phyloP scores from a whole-genome alignment of 2,113 vertebrate species.

The Leptocoma aspasia region DNA sequence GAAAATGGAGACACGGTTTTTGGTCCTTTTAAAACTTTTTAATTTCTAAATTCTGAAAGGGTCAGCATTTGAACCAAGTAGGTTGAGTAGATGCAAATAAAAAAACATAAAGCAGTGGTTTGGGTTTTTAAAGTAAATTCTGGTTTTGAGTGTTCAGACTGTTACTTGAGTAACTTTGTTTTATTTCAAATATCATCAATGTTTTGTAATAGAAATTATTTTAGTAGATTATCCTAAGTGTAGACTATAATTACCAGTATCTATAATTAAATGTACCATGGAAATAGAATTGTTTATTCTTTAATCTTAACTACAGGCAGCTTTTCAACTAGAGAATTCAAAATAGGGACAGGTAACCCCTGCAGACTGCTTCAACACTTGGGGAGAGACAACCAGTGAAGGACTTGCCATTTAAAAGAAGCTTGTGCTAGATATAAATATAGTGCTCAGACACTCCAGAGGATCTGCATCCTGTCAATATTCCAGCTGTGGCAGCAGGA shows the following conservation, averaged over 20 bases:
- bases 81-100: background rate
- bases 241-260: constrained; percentile 32
- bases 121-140: background rate
- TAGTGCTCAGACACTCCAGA: background rate
- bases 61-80: background rate
- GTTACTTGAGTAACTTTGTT: background rate
- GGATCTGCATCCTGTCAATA: background rate
- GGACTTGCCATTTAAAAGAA: background rate
- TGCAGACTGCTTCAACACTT: background rate
- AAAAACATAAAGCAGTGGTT: background rate
- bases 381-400: background rate
- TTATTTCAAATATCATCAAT: background rate
- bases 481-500: background rate
- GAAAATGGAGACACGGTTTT: background rate
- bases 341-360: constrained; percentile 12
- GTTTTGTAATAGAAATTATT: constrained; percentile 41
- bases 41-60: background rate
- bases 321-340: constrained; percentile 36
- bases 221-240: constrained; percentile 4
- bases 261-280: constrained; percentile 43
- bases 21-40: background rate
- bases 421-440: background rate
- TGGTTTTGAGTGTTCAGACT: background rate
- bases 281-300: constrained; percentile 47
- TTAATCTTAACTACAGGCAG: constrained; percentile 53